Evolutionary conservation across 2,113 vertebrate genomes (phyloP), one percentile per base, ranked within the genome.

Genomic region (Halcyon malimbica): DNA sequence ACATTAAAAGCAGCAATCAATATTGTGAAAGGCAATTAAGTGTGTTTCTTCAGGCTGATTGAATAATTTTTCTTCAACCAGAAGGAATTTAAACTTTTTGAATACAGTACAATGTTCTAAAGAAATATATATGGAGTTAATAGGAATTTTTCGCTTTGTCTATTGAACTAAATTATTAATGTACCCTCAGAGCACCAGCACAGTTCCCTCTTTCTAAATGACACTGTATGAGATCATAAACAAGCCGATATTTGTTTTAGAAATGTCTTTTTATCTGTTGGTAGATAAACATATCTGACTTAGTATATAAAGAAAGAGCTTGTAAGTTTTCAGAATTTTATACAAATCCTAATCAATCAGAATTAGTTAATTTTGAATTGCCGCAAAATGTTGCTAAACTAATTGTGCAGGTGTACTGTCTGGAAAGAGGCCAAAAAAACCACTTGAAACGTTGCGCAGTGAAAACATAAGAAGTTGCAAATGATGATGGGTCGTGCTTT

Each of bases 351-450:
- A 97, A 97, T 97, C 62, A 97, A 97, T 97, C 86, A 97, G 96
- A 95, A 96, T 96, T 97, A 94, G 90, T 96, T 97, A 90, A 96
- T 97, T 97, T 98, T 97, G 91, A 95, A 56, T 95, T 96, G 89
- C 57, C 93, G 89, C 93, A 95, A 97, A 96, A 96, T 89, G 80
- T 96, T 94, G 89, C 96, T 97, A 94, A 96, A 92, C 84, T 97
- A 93, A 94, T 73, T 73, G 86, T 11, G 56, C 97, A 98, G 97
- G 98, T 98, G 97, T 97, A 94, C 96, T 95, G 53, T 83, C 96
- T 98, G 98, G 97, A 97, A 87, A 77, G 65, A 86, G 59, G 94
- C 97, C 98, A 98, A 81, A 60, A 87, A 92, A 97, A 98, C 90
- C 90, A 85, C 65, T 96, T 97, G 84, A 93, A 94, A 96, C 91